Evolutionary conservation across 2,888 invertebrate species (phyloP), one percentile per base, ranked within the genome.

Genomic region (Camptogramma bilineatum): DNA sequence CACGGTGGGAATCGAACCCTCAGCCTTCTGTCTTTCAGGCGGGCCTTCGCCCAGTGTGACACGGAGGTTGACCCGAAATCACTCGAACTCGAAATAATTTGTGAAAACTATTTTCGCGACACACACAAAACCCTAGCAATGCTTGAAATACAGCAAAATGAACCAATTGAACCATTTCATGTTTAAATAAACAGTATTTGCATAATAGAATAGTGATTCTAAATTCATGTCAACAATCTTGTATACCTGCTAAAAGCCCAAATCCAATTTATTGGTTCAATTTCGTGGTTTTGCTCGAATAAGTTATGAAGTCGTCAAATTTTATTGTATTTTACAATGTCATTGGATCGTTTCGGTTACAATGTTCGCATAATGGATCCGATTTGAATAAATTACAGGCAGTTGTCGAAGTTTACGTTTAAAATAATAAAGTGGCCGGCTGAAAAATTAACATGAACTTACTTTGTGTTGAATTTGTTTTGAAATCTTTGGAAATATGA

Each of bases 271-370:
- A 75, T 65, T 64, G 54, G 19, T 60, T 52, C 68, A 67, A 74
- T 78, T 70, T 53, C 64, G 68, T 66, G 48, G 63, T 69, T 62
- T 17, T 46, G 66, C 60, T 71, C 69, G 64, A 73, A 73, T 62
- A 63, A 71, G 66, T 78, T 76, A 77, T 72, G 64, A 57, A 57
- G 42, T 47, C 64, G 69, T 74, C 52, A 77, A 71, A 73, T 71
- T 75, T 73, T 70, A 78, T 72, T 69, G 72, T 74, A 66, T 66
- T 73, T 63, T 73, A 73, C 78, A 66, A 61, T 69, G 68, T 73
- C 61, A 58, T 52, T 60, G 10, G 53, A 44, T 53, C 55, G 51
- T 55, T 55, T 47, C 28, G 28, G 55, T 48, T 56, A 60, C 64
- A 60, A 60, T 55, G 60, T 60, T 46, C 51, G 48, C 1, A 46